A percentile compares a stretch with the other conserved stretches of the same genome.
phyloP scores from a whole-genome alignment of 2,888 invertebrate genomes.

The Iphiclides podalirius region DNA sequence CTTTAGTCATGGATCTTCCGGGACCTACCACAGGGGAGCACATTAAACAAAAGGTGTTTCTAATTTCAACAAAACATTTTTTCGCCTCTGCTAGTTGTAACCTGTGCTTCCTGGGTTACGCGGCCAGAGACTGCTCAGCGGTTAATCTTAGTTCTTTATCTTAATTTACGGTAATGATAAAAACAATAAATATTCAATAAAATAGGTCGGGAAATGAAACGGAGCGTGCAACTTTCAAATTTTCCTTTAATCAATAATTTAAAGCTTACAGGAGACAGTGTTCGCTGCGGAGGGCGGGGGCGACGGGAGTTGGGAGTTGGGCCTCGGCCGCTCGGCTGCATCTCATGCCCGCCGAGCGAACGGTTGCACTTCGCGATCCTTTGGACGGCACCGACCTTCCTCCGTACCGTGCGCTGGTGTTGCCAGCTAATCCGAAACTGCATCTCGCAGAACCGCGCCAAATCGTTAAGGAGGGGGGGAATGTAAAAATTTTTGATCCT shows the following conservation, averaged over 20 bases:
- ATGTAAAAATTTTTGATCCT: constrained; percentile 10
- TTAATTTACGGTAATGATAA: too few relatives aligned
- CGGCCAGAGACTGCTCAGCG: too few relatives aligned
- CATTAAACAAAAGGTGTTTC: too few relatives aligned
- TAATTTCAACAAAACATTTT: too few relatives aligned
- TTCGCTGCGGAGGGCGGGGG: constrained; percentile 35
- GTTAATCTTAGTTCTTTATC: too few relatives aligned
- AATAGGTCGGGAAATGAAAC: too few relatives aligned
- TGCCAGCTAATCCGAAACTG: constrained; percentile 1
- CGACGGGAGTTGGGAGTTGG: constrained; percentile 26
- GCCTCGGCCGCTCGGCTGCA: constrained; percentile 39
- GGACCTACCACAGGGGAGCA: too few relatives aligned
- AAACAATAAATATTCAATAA: too few relatives aligned
- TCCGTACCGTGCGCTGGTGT: background rate
- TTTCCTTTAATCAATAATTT: constrained; percentile 78
- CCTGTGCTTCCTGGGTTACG: too few relatives aligned
- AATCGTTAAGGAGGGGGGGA: constrained; percentile 2
- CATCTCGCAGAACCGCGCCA: background rate
- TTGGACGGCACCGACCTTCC: constrained; percentile 27
- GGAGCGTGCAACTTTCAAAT: constrained; percentile 62
- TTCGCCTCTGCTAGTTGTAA: too few relatives aligned
- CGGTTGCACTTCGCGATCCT: too few relatives aligned
- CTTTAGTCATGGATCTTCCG: too few relatives aligned
- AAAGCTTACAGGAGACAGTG: constrained; percentile 75
- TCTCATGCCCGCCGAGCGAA: constrained; percentile 38